Evolutionary conservation across 2,797 vertebrate genomes (phyloP), one percentile per base, ranked within the genome.

Genomic region (Eulemur albifrons): DNA sequence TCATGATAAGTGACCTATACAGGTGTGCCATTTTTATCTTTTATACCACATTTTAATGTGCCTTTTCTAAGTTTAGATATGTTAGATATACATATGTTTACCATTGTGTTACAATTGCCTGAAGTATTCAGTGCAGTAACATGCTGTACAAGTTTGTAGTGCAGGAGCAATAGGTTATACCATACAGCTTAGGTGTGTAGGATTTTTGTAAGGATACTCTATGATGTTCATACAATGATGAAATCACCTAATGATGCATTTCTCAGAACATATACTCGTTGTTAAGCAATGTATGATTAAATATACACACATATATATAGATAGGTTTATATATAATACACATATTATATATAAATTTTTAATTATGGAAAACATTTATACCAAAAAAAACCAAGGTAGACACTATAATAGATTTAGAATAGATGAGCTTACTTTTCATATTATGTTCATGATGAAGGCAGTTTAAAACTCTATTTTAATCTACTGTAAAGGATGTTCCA

Each of bases 381-480:
- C 38, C 38, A 50, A 70, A 57, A 76, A 82, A 30, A 10, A 10
- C 0, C 1, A 4, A 73, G 12, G 14, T 57, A 94, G 23, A 72
- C 4, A 73, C 92, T 81, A 35, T 61, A 77, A 18, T 38, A 48
- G 7, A 65, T 40, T 94, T 40, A 79, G 21, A 92, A 82, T 38
- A 93, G 48, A 38, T 73, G 63, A 82, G 65, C 43, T 89, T 85
- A 95, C 8, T 88, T 88, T 97, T 85, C 43, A 90, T 50, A 45
- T 40, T 84, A 84, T 72, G 17, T 59, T 70, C n/a, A 69, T 77
- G 92, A 88, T 70, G 7, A 87, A 73, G 21, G 21, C 54, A 48
- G 32, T 83, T 93, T 87, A 81, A 96, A 84, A 87, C 4, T 86
- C 50, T 82, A 38, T 85, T 94, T 94, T 59, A 94, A 59, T 88